A percentile compares a stretch with the other conserved stretches of the same genome.
Evolutionary conservation across 2,888 invertebrate genomes (phyloP).

Genomic region (Crematogaster levior): DNA sequence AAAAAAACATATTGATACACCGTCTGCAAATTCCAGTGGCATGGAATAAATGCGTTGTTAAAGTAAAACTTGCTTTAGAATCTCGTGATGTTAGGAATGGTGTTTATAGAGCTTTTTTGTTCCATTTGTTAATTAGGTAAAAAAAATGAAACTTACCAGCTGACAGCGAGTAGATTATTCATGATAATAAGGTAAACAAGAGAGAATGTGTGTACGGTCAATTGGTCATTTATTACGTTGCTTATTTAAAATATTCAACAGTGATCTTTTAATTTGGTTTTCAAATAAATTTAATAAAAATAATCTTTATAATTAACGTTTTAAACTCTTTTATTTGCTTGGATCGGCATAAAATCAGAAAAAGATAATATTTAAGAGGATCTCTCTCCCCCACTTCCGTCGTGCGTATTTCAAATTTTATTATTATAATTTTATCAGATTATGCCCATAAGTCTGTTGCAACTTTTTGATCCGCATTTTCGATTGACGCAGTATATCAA

Average conservation of each 20-base stretch:
- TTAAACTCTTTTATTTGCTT: not conserved
- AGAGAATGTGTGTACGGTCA: no score
- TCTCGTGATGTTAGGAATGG: no score
- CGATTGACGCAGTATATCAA: not conserved
- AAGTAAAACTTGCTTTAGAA: no score
- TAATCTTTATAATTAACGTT: not conserved
- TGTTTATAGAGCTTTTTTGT: no score
- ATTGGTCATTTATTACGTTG: no score
- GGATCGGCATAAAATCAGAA: not conserved
- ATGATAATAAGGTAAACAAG: no score
- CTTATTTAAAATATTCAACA: slow-evolving; percentile 1
- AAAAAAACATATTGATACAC: no score
- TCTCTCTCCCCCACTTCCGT: not conserved
- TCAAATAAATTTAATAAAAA: not conserved
- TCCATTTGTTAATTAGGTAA: no score
- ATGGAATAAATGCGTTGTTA: no score
- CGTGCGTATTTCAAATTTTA: not conserved
- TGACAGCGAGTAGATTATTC: no score
- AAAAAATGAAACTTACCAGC: no score
- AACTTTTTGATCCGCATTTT: not conserved
- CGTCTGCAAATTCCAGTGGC: no score
- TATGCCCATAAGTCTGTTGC: not conserved
- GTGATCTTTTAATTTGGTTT: not conserved
- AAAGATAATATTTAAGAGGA: not conserved
- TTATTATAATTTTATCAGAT: slow-evolving; percentile 7